Evolutionary conservation across 2,113 vertebrate species (phyloP), one percentile per base, ranked within the genome.

Genomic region (Desmodus rotundus): DNA sequence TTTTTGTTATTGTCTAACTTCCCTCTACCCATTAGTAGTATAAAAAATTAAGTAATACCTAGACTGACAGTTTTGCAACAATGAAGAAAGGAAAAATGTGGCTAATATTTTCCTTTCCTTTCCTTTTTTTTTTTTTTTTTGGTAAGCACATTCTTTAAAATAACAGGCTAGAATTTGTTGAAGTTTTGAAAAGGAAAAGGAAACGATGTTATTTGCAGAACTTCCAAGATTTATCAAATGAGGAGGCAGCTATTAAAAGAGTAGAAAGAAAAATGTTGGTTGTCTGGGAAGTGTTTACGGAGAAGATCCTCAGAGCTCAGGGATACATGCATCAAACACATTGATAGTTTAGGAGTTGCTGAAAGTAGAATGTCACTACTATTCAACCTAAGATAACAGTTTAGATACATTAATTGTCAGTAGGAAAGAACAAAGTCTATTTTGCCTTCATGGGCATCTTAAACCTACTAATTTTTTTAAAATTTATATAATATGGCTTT

Each of bases 381-480:
- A n/a, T 65, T 8, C 9, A 73, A 78, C 28, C 16, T 77, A 88
- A 92, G 33, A 58, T 81, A 76, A 50, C 78, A 72, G 13, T 56
- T 87, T 73, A 88, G n/a, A 19, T 82, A 85, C 38, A 45, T 74
- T 89, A 67, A 95, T 43, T 96, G 28, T 82, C 54, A 74, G 31
- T 83, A 81, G 52, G 19, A 95, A 90, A 95, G 45, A 90, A 52
- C 7, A 73, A 91, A 77, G 45, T 68, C n/a, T 73, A 78, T 86
- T 94, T 41, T 84, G 54, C 26, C 22, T 19, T 41, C 3, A 95
- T 65, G 56, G 90, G 41, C 54, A 88, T 88, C n/a, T 88, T 91
- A 94, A 95, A 41, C 22, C n/a, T 90, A 90, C 38, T 83, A 90
- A 76, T 93, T 92, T 95, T 87, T 85, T 83, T 43, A 5, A 76